phyloP scores from a whole-genome alignment of 2,888 invertebrate genomes.

The Tenthredo scrophulariae region DNA sequence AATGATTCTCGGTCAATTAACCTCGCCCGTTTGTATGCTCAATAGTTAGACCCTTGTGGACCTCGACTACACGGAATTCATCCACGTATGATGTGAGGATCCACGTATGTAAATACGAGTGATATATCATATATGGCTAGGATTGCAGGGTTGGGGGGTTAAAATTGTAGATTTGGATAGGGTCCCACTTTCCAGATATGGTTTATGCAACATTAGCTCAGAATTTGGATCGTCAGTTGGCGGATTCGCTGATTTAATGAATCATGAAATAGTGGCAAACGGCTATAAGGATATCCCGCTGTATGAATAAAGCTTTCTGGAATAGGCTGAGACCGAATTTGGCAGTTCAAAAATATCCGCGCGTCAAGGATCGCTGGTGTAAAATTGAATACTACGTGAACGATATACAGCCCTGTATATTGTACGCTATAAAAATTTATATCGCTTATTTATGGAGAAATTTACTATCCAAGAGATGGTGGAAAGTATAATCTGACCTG shows the following conservation, averaged over 20 bases:
- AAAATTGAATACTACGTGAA: neutral
- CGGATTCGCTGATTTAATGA: neutral
- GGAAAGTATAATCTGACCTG: neutral
- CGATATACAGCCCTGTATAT: neutral
- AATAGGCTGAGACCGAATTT: neutral
- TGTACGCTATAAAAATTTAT: conserved; percentile 4
- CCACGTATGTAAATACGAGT: neutral
- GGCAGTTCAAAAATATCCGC: neutral
- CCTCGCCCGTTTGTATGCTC: neutral
- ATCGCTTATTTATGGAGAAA: neutral
- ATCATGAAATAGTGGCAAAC: neutral
- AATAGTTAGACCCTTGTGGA: neutral
- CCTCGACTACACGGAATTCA: neutral
- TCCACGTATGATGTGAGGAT: neutral
- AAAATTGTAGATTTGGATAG: neutral
- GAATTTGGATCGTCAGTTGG: neutral
- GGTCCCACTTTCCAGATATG: neutral
- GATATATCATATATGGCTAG: neutral
- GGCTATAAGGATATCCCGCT: neutral
- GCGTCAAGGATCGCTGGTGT: neutral
- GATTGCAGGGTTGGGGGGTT: neutral
- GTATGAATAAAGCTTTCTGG: neutral
- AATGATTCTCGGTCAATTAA: conserved; percentile 43
- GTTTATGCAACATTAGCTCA: conserved; percentile 7
- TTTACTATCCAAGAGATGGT: neutral